Conservation (phyloP, 2,113 vertebrate genomes). For the Octodon degus region DNA sequence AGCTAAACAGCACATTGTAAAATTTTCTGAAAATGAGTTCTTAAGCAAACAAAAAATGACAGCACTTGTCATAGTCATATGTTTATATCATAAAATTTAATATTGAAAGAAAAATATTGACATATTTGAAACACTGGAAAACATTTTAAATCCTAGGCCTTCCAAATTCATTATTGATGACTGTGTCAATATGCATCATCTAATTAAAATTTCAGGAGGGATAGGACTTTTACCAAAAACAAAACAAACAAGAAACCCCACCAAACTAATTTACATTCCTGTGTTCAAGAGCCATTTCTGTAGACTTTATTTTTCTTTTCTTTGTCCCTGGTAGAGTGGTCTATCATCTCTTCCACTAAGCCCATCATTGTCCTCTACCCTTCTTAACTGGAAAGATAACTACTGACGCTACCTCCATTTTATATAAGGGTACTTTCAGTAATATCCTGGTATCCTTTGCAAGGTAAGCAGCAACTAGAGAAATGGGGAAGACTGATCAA, state of each 20-base stretch:
- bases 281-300: neutral
- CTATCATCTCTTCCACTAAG: accelerated
- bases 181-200: neutral
- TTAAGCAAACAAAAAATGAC: neutral
- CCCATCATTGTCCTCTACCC: accelerated
- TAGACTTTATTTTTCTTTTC: neutral
- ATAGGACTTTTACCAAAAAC: neutral
- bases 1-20: neutral
- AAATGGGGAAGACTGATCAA: neutral
- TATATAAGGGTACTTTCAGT: neutral
- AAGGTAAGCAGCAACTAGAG: neutral
- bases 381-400: neutral
- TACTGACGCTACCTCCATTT: accelerated
- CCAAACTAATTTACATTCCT: neutral
- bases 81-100: neutral
- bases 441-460: neutral
- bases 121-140: neutral
- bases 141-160: neutral
- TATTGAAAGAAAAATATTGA: neutral
- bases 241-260: neutral
- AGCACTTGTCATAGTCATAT: neutral
- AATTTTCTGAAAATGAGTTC: neutral
- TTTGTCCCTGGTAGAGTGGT: accelerated
- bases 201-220: neutral
- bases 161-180: neutral